Evolutionary conservation across 2,113 vertebrate species (phyloP).

Genomic region (Prolemur simus): DNA sequence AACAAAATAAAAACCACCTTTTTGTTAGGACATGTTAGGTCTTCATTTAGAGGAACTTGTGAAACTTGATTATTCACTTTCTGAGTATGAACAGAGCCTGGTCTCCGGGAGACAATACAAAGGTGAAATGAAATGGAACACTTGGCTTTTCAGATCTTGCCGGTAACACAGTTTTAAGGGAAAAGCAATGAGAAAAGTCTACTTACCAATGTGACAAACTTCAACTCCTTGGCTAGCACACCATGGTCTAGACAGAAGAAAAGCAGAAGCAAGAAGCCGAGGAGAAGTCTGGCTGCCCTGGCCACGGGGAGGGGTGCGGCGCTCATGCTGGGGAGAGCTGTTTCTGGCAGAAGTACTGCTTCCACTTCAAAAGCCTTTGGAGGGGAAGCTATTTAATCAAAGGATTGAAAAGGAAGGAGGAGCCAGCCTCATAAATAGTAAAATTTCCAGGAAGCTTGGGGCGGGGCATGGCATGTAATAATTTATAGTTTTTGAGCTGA

Average conservation of each 20-base stretch:
- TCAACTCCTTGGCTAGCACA: slow-evolving; percentile 79
- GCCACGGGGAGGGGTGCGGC: fast-evolving
- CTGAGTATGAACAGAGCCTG: not conserved
- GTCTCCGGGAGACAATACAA: not conserved
- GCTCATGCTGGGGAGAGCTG: slow-evolving; percentile 26
- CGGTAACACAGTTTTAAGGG: not conserved
- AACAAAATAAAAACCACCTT: not conserved
- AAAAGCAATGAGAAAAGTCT: not conserved
- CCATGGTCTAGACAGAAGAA: slow-evolving; percentile 56
- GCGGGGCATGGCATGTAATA: not conserved
- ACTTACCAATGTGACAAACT: slow-evolving; percentile 83
- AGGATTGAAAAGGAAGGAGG: slow-evolving; percentile 49
- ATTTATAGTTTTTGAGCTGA: not conserved
- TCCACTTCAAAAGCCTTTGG: not conserved
- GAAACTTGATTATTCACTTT: slow-evolving; percentile 54
- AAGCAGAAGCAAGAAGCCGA: slow-evolving; percentile 71
- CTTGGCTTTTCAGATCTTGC: not conserved
- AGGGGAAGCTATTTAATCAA: slow-evolving; percentile 66
- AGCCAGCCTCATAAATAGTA: not conserved
- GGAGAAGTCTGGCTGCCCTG: not conserved
- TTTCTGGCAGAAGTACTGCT: not conserved
- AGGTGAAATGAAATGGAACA: not conserved
- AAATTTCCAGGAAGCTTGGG: slow-evolving; percentile 45
- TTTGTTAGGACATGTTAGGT: not conserved
- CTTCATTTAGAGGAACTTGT: slow-evolving; percentile 35